A percentile compares a stretch with the other conserved stretches of the same genome.
These are phyloP conservation scores for Menidia menidia DNA, from an alignment of 2,797 vertebrate genomes.

Conservation along the genomic window DNA sequence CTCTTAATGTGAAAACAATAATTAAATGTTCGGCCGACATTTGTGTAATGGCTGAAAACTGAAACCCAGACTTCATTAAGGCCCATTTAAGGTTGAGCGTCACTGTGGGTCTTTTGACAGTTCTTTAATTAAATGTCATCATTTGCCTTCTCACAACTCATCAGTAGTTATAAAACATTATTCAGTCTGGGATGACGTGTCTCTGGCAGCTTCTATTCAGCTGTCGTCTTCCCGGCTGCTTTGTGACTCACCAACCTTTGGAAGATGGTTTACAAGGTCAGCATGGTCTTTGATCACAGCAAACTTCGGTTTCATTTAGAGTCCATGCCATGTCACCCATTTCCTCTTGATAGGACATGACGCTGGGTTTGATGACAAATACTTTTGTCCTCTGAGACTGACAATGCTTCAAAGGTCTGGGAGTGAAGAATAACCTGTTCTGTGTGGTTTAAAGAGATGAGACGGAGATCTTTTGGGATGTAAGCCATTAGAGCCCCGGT, in stretches of 20 bases:
- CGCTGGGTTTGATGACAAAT: constrained; percentile 35
- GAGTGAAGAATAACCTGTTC: constrained; percentile 42
- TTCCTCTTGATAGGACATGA: constrained; percentile 44
- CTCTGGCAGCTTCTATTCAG: constrained; percentile 7
- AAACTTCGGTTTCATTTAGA: constrained; percentile 45
- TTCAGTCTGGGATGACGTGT: neutral
- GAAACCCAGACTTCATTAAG: constrained; percentile 17
- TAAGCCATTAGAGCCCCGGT: constrained; percentile 14
- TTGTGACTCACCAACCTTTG: constrained; percentile 45
- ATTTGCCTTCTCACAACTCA: neutral
- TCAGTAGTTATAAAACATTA: constrained; percentile 4
- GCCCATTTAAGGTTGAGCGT: neutral
- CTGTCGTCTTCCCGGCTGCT: constrained; percentile 18
- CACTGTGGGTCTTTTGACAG: neutral
- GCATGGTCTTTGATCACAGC: constrained; percentile 38
- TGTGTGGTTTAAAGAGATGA: constrained; percentile 40
- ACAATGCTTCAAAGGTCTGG: constrained; percentile 35
- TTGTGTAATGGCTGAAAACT: constrained; percentile 44
- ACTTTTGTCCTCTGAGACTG: constrained; percentile 3
- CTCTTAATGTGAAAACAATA: constrained; percentile 18
- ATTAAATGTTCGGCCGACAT: constrained; percentile 54
- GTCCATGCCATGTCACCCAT: constrained; percentile 44
- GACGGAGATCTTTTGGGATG: constrained; percentile 28
- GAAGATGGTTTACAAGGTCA: constrained; percentile 47
- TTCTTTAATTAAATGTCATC: constrained; percentile 8